These are phyloP conservation scores for Phaethornis superciliosus DNA, from an alignment of 2,113 vertebrate species.

Conservation along the genomic window DNA sequence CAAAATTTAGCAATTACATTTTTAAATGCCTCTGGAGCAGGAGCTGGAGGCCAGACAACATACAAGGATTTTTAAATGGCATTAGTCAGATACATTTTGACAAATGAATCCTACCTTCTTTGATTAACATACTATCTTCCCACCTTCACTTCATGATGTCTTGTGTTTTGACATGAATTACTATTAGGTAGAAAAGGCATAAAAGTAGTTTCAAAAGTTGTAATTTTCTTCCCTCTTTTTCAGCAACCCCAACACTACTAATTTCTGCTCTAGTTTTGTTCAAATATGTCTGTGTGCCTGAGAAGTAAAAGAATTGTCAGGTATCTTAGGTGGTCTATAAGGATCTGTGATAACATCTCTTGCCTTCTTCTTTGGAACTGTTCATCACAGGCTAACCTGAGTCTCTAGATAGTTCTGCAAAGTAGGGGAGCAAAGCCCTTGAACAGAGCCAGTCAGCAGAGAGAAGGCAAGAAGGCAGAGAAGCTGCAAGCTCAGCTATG, in stretches of 20 bases:
- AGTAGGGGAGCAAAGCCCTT: not conserved
- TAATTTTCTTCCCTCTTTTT: not conserved
- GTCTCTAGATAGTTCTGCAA: not conserved
- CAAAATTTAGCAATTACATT: not conserved
- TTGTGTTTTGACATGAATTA: not conserved
- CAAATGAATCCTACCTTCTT: not conserved
- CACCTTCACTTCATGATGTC: not conserved
- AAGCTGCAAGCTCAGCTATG: not conserved
- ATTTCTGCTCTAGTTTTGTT: not conserved
- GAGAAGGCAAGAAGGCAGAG: not conserved
- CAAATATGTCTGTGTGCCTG: not conserved
- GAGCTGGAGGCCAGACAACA: not conserved
- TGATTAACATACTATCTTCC: not conserved
- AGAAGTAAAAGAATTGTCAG: not conserved
- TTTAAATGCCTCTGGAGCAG: not conserved
- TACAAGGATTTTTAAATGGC: not conserved
- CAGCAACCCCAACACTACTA: not conserved
- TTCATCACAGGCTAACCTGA: not conserved
- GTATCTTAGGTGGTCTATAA: not conserved
- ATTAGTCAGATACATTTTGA: not conserved
- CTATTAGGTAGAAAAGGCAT: not conserved
- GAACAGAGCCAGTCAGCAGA: not conserved
- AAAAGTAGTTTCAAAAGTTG: not conserved
- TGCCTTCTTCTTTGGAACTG: not conserved
- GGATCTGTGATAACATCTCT: not conserved